Conservation (phyloP, 2,888 invertebrate species). For the Macropis europaea region DNA sequence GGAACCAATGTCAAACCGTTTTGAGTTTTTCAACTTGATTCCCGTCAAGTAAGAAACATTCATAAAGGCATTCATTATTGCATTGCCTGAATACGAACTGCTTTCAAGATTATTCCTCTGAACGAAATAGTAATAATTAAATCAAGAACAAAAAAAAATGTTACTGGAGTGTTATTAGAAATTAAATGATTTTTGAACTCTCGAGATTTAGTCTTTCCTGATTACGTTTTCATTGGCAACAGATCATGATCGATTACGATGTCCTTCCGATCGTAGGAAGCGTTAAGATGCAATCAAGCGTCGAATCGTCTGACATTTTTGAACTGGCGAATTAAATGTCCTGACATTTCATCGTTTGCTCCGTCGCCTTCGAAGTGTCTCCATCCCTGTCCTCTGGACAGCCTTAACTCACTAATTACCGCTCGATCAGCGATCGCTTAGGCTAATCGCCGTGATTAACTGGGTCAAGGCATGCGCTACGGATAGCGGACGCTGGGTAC, state of each 20-base stretch:
- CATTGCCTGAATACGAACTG: too few relatives aligned
- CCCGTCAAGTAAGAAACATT: too few relatives aligned
- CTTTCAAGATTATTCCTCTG: too few relatives aligned
- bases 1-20: too few relatives aligned
- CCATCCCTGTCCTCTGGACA: conserved; percentile 22
- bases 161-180: neutral
- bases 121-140: too few relatives aligned
- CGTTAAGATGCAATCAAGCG: conserved; percentile 35
- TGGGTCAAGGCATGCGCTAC: conserved; percentile 27
- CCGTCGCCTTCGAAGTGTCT: conserved; percentile 25
- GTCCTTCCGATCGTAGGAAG: neutral
- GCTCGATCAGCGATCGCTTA: conserved; percentile 47
- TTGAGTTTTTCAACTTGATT: too few relatives aligned
- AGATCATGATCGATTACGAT: conserved; percentile 22
- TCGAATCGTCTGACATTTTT: conserved; percentile 59
- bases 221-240: neutral
- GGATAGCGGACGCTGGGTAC: neutral
- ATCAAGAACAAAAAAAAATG: too few relatives aligned
- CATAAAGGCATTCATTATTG: too few relatives aligned
- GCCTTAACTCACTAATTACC: conserved; percentile 42
- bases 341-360: conserved; percentile 48
- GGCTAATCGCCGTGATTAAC: conserved; percentile 50
- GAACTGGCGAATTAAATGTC: conserved; percentile 50
- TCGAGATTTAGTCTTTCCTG: neutral
- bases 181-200: neutral